Conservation (phyloP, 2,113 vertebrate species). For the Pseudopipra pipra region DNA sequence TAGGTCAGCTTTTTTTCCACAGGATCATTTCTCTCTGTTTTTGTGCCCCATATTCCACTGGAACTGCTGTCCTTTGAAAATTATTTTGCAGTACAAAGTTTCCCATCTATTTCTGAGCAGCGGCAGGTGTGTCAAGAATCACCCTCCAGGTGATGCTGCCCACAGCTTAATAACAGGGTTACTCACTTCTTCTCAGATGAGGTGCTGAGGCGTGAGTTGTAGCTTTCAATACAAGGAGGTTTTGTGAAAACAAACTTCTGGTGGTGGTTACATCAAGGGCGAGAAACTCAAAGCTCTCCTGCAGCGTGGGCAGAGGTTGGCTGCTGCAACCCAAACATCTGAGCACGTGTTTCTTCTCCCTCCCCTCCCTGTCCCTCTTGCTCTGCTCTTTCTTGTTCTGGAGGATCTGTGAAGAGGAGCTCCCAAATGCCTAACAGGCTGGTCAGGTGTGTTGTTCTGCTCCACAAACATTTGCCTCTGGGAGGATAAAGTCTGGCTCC, state of each 20-base stretch:
- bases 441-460: not conserved
- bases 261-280: slow-evolving; percentile 29
- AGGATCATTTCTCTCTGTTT: not conserved
- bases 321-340: slow-evolving; percentile 29
- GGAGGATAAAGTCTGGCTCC: not conserved
- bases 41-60: not conserved
- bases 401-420: not conserved
- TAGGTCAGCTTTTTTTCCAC: not conserved
- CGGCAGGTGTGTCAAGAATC: not conserved
- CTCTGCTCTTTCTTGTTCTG: not conserved
- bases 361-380: not conserved
- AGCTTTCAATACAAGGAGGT: not conserved
- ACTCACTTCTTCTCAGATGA: slow-evolving; percentile 4
- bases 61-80: not conserved
- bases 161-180: slow-evolving; percentile 36
- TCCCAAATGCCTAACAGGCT: not conserved
- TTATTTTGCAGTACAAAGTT: not conserved
- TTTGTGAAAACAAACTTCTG: slow-evolving; percentile 49
- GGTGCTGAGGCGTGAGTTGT: not conserved
- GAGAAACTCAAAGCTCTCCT: slow-evolving; percentile 10
- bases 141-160: slow-evolving; percentile 28
- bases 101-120: slow-evolving; percentile 9
- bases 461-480: not conserved
- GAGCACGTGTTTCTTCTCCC: not conserved
- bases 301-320: not conserved